Conservation (phyloP, 1,140 invertebrate genomes). For the Heliconius himera region DNA sequence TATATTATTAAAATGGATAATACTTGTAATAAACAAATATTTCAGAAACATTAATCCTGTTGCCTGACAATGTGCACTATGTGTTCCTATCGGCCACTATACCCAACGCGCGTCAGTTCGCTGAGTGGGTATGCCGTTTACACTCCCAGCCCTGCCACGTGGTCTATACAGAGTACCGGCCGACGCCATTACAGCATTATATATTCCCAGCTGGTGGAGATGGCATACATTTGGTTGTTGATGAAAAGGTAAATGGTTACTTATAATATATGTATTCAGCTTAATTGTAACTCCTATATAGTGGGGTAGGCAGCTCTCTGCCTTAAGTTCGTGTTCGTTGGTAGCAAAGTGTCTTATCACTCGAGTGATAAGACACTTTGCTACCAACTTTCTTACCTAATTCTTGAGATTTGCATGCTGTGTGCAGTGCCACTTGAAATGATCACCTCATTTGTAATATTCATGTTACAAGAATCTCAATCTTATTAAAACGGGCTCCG, state of each 20-base stretch:
- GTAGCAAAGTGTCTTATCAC: too few relatives aligned
- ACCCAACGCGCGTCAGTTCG: slow-evolving; percentile 99
- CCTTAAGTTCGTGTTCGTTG: too few relatives aligned
- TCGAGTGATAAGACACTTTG: too few relatives aligned
- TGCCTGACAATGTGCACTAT: slow-evolving; percentile 99
- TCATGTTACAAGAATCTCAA: too few relatives aligned
- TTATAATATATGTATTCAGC: not conserved
- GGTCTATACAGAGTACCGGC: slow-evolving; percentile 99
- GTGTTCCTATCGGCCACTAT: slow-evolving; percentile 99
- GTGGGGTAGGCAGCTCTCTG: too few relatives aligned
- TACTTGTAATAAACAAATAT: not conserved
- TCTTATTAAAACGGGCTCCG: too few relatives aligned
- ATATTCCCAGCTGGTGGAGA: slow-evolving; percentile 97
- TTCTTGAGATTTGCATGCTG: too few relatives aligned
- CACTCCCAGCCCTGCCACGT: slow-evolving; percentile 99
- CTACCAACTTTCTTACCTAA: too few relatives aligned
- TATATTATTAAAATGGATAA: too few relatives aligned
- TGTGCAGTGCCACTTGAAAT: too few relatives aligned
- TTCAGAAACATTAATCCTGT: slow-evolving; percentile 96
- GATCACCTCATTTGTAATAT: too few relatives aligned
- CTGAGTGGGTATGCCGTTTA: slow-evolving; percentile 98
- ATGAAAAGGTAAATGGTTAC: slow-evolving; percentile 88
- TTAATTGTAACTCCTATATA: not conserved
- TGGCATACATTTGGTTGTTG: slow-evolving; percentile 97
- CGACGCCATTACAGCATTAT: slow-evolving; percentile 98